Base-by-base conservation (phyloP, 2,888 invertebrate species). In the Caenorhabditis virilis region DNA sequence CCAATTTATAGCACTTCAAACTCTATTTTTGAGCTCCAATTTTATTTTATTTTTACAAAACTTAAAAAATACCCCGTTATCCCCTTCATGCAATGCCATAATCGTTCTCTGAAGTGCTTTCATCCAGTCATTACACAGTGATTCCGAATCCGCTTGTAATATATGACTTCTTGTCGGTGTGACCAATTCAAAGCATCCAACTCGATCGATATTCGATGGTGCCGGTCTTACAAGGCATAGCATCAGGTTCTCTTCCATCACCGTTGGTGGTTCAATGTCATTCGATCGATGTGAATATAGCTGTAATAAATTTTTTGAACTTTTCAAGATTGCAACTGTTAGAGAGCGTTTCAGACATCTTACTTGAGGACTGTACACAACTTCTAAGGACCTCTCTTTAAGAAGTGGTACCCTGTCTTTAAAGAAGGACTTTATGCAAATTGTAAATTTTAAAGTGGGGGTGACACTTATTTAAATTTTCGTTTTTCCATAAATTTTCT, bases 201-300 rank as follows among this genome's bases (percentile, higher is more conserved):
- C 87, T 58, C 95, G 87, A 83, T 97, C 97, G 20, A 91, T 90
- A 23, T 69, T 72, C 78, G 95, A 93, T 5, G 88, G 87, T 27
- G 91, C 90, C 2, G 90, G 92, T 81, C 92, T 90, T 16, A 97
- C 95, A 0, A 93, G 91, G 84, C 97, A 98, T 56, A 98, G 87
- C 73, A 94, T 88, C 68, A 98, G 86, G 86, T 98, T 97, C 81
- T 95, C 93, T 84, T 97, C 97, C 95, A 98, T 95, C 9, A 95
- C 89, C 0, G 94, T 94, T 52, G 83, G 77, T 27, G 69, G 57
- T 38, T 63, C 76, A 11, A 52, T 22, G 22, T 75, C 78, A 7
- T 42, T 48, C 4, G 73, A 69, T n/a, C 77, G 69, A 51, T 78
- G 78, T n/a, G 63, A 69, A 55, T 77, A 77, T 36, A 80, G 55